phyloP scores from a whole-genome alignment of 2,888 invertebrate species.

The Pandemis corylana region DNA sequence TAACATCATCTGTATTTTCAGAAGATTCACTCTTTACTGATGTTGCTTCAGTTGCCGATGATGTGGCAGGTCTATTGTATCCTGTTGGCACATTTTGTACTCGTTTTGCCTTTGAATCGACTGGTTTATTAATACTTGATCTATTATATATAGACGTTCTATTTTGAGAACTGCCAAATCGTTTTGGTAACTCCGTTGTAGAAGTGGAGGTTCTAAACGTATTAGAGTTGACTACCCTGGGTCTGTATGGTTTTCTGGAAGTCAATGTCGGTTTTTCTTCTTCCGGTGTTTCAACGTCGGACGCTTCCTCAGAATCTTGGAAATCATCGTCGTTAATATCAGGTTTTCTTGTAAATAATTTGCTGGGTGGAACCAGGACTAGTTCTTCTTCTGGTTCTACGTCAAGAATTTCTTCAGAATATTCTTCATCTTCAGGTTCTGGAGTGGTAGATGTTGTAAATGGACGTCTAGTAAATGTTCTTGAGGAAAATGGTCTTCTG shows the following conservation, averaged over 20 bases:
- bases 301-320: slow-evolving; percentile 49
- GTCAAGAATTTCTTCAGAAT: slow-evolving; percentile 58
- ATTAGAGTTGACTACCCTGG: slow-evolving; percentile 72
- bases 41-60: slow-evolving; percentile 56
- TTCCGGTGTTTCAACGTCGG: slow-evolving; percentile 51
- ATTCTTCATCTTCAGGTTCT: slow-evolving; percentile 65
- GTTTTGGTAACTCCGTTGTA: slow-evolving; percentile 73
- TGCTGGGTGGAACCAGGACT: slow-evolving; percentile 75
- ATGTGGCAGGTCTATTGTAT: slow-evolving; percentile 59
- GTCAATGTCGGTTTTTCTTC: slow-evolving; percentile 57
- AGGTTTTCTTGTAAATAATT: slow-evolving; percentile 75
- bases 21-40: slow-evolving; percentile 5
- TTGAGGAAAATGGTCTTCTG: slow-evolving; percentile 69
- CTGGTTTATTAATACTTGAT: slow-evolving; percentile 64
- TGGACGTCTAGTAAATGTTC: slow-evolving; percentile 72
- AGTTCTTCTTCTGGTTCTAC: slow-evolving; percentile 74
- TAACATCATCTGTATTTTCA: slow-evolving; percentile 15
- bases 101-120: slow-evolving; percentile 68
- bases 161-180: slow-evolving; percentile 59
- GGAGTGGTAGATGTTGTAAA: slow-evolving; percentile 74
- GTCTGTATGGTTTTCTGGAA: slow-evolving; percentile 70
- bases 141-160: slow-evolving; percentile 66
- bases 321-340: slow-evolving; percentile 54
- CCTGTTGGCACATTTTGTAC: slow-evolving; percentile 77
- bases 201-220: slow-evolving; percentile 76